These are phyloP conservation scores for Melopsittacus undulatus DNA, from an alignment of 2,797 vertebrate species.

Conservation along the genomic window DNA sequence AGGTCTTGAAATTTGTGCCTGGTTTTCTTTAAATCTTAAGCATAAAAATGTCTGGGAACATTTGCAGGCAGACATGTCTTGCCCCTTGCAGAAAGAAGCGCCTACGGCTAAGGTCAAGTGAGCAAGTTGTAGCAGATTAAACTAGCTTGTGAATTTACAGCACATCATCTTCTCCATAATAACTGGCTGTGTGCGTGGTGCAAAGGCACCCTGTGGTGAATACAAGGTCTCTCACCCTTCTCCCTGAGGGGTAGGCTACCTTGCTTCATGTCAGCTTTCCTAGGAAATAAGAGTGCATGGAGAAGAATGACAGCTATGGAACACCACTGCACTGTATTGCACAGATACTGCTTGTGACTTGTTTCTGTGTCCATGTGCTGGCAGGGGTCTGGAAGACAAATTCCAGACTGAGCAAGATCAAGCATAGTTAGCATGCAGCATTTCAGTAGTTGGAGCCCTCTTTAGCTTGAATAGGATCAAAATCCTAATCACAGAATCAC, in stretches of 20 bases:
- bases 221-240: background rate
- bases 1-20: background rate
- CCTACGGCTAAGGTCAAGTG: conserved; percentile 23
- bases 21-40: background rate
- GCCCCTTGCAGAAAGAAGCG: background rate
- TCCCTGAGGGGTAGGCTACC: background rate
- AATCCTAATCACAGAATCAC: background rate
- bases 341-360: background rate
- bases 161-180: background rate
- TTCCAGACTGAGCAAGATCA: background rate
- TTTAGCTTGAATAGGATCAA: background rate
- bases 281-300: fast-evolving
- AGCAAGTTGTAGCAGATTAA: conserved; percentile 18
- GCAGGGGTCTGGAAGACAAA: background rate
- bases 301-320: background rate
- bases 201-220: background rate
- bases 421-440: background rate
- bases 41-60: background rate
- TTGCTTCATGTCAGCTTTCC: background rate
- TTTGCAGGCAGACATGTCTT: background rate
- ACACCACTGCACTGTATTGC: background rate
- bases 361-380: fast-evolving
- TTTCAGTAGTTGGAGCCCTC: background rate
- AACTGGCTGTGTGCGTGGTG: background rate
- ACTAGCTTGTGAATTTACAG: background rate